Base-by-base conservation (phyloP, 2,797 vertebrate species). In the Chrosomus eos region DNA sequence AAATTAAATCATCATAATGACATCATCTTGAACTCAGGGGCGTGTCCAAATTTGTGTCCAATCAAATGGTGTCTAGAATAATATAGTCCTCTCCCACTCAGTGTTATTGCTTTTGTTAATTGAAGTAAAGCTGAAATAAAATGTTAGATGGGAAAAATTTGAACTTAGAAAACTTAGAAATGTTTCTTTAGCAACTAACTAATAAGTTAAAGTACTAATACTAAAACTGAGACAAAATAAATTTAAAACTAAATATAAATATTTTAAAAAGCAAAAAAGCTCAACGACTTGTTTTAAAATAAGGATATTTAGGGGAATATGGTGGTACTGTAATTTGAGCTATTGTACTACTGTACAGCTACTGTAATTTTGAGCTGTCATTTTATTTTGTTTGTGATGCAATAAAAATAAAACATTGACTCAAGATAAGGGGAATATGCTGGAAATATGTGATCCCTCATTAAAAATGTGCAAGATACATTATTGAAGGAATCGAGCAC, bases 401-500 rank as follows among this genome's bases (percentile, higher is more conserved):
- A 64, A 64, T 8, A 62, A 26, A 26, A n/a, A 62, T 14, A 26
- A 62, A 62, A 68, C 21, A 43, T 60, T 18, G 53, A 2, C 55
- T 78, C 60, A 55, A 7, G 40, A 48, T 48, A 80, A 66, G 4
- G 40, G n/a, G 48, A 51, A 73, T 53, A 51, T 87, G 85, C 82
- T 86, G 88, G 85, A 87, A 88, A 90, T 89, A 53, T 89, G 84
- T 90, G 88, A 92, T 93, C 80, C 82, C 40, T 91, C 89, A 92
- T 93, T 91, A 93, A 84, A 94, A 91, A 89, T 87, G 72, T 53
- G 70, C 64, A 0, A 48, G 31, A 88, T 94, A 76, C 90, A 95
- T 95, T 89, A 94, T 95, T 94, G 82, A 95, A 86, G 33, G 82
- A 33, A 85, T 80, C 48, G 79, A 87, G 85, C 73, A 91, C 89